Conservation (phyloP, 2,113 vertebrate genomes). For the Lipophrys pholis region DNA sequence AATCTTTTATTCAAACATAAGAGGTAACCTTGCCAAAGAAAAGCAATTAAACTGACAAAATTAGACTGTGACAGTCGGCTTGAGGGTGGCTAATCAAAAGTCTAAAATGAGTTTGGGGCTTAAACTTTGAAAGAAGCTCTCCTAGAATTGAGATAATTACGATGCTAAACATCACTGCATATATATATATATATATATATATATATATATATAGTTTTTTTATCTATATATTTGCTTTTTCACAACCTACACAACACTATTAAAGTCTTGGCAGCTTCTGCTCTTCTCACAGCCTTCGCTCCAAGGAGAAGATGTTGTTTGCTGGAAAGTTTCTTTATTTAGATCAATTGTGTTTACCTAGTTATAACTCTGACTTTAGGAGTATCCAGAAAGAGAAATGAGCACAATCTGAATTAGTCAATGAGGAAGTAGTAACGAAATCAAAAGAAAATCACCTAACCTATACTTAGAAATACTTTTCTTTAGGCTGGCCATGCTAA, state of each 20-base stretch:
- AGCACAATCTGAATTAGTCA: neutral
- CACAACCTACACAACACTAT: neutral
- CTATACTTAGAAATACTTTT: no score
- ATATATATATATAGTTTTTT: no score
- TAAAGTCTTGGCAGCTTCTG: neutral
- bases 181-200: no score
- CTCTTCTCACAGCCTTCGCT: neutral
- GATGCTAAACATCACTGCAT: constrained; percentile 3
- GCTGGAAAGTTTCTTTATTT: neutral
- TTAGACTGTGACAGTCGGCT: constrained; percentile 18
- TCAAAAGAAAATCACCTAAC: no score
- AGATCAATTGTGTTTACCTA: neutral
- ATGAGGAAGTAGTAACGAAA: neutral
- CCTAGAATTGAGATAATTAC: constrained; percentile 28
- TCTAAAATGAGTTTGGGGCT: constrained; percentile 29
- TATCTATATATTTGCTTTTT: no score
- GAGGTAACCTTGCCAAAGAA: constrained; percentile 35
- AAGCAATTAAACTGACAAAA: constrained; percentile 49
- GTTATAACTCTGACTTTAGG: neutral
- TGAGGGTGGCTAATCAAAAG: constrained; percentile 12
- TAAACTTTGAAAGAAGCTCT: constrained; percentile 8
- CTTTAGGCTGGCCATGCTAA: no score
- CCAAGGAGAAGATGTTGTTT: neutral
- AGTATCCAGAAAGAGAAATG: neutral
- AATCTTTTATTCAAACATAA: constrained; percentile 42